A percentile compares a stretch with the other conserved stretches of the same genome.
These are phyloP conservation scores for Peromyscus polionotus DNA, from an alignment of 2,113 vertebrate genomes.

Conservation along the genomic window DNA sequence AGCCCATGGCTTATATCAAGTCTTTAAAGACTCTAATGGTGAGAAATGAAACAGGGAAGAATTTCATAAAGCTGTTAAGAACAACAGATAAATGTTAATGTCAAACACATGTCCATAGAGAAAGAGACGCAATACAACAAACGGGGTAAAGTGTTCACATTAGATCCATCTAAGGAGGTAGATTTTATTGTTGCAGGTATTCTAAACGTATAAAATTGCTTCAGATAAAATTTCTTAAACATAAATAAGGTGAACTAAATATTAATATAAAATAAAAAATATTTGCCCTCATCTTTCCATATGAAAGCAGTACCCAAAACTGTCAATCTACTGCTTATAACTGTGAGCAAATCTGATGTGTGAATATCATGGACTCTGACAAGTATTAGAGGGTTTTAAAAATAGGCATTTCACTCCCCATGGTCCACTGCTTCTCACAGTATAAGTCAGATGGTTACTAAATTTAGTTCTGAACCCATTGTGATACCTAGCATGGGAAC, in stretches of 20 bases:
- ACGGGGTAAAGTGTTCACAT: neutral
- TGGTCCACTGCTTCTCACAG: neutral
- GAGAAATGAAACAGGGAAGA: neutral
- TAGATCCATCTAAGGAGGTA: neutral
- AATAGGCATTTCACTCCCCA: neutral
- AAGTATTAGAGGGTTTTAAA: neutral
- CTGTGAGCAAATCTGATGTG: neutral
- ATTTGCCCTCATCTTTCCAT: neutral
- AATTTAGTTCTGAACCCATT: neutral
- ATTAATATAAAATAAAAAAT: neutral
- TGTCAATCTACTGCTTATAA: constrained; percentile 9
- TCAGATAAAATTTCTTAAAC: neutral
- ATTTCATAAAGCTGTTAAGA: neutral
- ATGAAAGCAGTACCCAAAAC: neutral
- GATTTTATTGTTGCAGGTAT: neutral
- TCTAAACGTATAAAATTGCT: neutral
- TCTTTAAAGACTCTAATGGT: neutral
- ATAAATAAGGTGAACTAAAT: neutral
- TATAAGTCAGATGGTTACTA: neutral
- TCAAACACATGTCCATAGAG: neutral
- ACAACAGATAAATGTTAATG: neutral
- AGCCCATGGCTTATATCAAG: neutral
- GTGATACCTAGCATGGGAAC: neutral
- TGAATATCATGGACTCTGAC: neutral
- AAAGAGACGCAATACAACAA: neutral